Conservation (phyloP, 2,797 vertebrate species). For the Podarcis lilfordi region DNA sequence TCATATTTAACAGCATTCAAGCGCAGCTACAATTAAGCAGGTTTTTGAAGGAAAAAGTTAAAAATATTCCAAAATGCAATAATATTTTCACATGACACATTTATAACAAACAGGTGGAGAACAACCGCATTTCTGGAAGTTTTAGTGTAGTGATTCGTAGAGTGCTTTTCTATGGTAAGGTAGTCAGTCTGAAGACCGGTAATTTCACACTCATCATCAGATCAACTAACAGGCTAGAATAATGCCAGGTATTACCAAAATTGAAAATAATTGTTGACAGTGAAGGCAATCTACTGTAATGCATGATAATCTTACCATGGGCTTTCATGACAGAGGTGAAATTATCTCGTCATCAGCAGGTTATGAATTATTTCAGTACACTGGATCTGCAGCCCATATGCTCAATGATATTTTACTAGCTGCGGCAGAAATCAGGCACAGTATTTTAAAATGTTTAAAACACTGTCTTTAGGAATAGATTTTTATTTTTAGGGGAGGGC, state of each 20-base stretch:
- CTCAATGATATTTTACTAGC: neutral
- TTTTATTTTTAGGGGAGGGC: neutral
- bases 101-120: slow-evolving; percentile 20
- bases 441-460: neutral
- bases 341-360: neutral
- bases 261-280: slow-evolving; percentile 37
- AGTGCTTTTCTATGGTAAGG: neutral
- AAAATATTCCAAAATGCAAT: neutral
- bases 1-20: slow-evolving; percentile 88
- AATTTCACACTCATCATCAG: neutral
- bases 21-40: slow-evolving; percentile 82
- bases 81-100: neutral
- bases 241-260: slow-evolving; percentile 24
- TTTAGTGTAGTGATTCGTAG: neutral
- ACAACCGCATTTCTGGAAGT: neutral
- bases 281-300: slow-evolving; percentile 12
- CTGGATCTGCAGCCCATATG: neutral
- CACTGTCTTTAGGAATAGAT: neutral
- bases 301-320: slow-evolving; percentile 2
- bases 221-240: neutral
- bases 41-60: slow-evolving; percentile 55
- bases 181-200: neutral
- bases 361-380: neutral
- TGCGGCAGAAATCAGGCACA: slow-evolving; percentile 4
- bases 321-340: neutral